Base-by-base conservation (phyloP, 2,888 invertebrate species). In the Lepidocyrtoides sp. region DNA sequence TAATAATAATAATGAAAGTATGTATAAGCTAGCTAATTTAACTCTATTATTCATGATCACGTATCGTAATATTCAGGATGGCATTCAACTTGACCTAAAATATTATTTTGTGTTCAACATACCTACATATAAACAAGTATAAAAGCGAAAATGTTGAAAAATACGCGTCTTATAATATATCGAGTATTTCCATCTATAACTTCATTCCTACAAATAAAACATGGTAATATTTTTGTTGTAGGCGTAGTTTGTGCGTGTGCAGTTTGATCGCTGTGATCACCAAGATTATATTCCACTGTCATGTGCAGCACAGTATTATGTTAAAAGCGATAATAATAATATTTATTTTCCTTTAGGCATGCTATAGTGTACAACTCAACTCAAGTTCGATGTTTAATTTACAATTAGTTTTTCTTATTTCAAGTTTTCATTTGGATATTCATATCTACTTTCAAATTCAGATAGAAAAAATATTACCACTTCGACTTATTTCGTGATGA, bases 11-110 rank as follows among this genome's bases (percentile, higher is more conserved):
- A 36, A 23, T 23, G 48, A n/a, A n/a, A n/a, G n/a, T n/a, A n/a
- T n/a, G n/a, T n/a, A n/a, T n/a, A n/a, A n/a, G n/a, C n/a, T n/a
- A n/a, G n/a, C n/a, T n/a, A n/a, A n/a, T n/a, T n/a, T n/a, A n/a
- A n/a, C n/a, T n/a, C n/a, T n/a, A n/a, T n/a, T n/a, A n/a, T n/a
- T n/a, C n/a, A n/a, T n/a, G 72, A n/a, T 17, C 14, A 12, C 12
- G 48, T 44, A 48, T 75, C 17, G n/a, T 77, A 12, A 10, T 44
- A 41, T 60, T n/a, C 60, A 17, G 4, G 0, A n/a, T 81, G 87
- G 72, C 88, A 89, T 89, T 89, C 81, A 81, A 89, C 88, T 89
- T 89, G 88, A 82, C 81, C 88, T 77, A 77, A 23, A 69, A 36
- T 44, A 41, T 23, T 41, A 17, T 20, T 72, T 72, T 63, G 26